Evolutionary conservation across 2,797 vertebrate species (phyloP), one percentile per base, ranked within the genome.

Genomic region (Alectoris magna): DNA sequence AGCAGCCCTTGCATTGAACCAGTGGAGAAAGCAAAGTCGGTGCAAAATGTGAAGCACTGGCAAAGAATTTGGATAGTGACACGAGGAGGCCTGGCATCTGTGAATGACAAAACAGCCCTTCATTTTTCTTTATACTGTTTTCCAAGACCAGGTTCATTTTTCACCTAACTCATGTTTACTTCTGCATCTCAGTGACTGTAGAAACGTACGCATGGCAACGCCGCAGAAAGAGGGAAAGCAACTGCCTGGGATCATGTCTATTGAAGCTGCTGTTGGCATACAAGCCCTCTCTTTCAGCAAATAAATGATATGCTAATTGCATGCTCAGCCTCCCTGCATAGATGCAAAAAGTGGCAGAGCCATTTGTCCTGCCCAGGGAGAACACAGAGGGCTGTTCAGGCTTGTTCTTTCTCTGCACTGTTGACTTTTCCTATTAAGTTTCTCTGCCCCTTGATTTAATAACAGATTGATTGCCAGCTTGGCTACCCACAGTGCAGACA

Each of bases 231-330:
- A 46, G 41, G 41, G 55, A 81, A 72, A 3, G 24, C 29, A 9
- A 9, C 39, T 3, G 31, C 36, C 2, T 1, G 3, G 7, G 23
- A 12, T 21, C 1, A 0, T 3, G 27, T 38, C 71, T 1, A 0
- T 46, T 14, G 36, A 87, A 90, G 62, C 66, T 51, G 68, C 53
- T 12, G 15, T 67, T 64, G 74, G 27, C 19, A 21, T 2, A 60
- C 43, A 44, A 53, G 10, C 11, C 31, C 34, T 36, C 24, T 49
- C 38, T 48, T 68, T 76, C 41, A 27, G 49, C 2, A 44, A 48
- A 36, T 17, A 43, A 88, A 87, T 46, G 29, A 21, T 62, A 62
- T 6, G 1, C 21, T 26, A 43, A 79, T 8, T 24, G 24, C 74
- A 70, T 68, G 84, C 59, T 34, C 38, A 84, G 39, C 34, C 39